phyloP scores from a whole-genome alignment of 2,888 invertebrate species.

The Saturnia japonica region DNA sequence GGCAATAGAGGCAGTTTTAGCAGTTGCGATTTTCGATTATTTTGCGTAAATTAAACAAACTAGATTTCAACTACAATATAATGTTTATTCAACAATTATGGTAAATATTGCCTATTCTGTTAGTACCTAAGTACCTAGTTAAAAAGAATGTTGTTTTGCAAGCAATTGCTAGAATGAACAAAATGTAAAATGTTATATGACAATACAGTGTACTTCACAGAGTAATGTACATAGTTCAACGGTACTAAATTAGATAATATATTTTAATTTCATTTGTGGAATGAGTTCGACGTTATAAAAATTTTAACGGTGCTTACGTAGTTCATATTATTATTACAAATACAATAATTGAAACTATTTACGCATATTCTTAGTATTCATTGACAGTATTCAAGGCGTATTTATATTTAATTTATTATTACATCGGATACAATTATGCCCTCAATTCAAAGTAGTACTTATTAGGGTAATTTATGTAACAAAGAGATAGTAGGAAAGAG shows the following conservation, averaged over 20 bases:
- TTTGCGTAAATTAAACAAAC: slow-evolving; percentile 1
- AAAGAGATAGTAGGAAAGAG: not conserved
- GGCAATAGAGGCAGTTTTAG: too few species aligned
- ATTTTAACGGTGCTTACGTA: not conserved
- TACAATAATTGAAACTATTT: slow-evolving; percentile 5
- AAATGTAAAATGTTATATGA: not conserved
- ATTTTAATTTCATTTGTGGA: not conserved
- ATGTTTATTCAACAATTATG: slow-evolving; percentile 6
- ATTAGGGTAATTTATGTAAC: not conserved
- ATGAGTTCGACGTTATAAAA: not conserved
- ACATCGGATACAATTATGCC: not conserved
- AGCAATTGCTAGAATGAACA: not conserved
- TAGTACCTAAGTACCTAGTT: too few species aligned
- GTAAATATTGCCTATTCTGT: slow-evolving; percentile 5
- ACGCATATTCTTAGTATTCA: not conserved
- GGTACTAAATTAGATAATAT: not conserved
- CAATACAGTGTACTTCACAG: not conserved
- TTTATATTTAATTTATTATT: not conserved
- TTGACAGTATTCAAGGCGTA: not conserved
- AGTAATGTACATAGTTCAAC: not conserved
- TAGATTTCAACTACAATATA: slow-evolving; percentile 5
- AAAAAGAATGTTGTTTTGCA: not conserved
- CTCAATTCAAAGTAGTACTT: not conserved
- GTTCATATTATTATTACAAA: not conserved
- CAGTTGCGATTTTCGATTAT: not conserved